These are phyloP conservation scores for Pseudobourletiella spinata DNA, from an alignment of 1,140 invertebrate genomes.

Conservation along the genomic window DNA sequence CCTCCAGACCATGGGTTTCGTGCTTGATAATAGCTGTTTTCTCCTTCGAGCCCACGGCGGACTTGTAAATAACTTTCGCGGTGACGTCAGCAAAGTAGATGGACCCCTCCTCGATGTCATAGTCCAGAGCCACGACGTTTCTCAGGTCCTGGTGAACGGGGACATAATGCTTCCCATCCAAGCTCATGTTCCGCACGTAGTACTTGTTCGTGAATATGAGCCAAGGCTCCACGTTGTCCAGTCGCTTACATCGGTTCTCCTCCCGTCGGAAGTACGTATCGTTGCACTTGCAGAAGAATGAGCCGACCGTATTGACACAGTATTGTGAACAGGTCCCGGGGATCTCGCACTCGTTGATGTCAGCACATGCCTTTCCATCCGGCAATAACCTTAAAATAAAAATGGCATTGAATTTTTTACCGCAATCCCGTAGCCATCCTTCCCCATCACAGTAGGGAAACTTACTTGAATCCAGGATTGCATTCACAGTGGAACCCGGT, in stretches of 20 bases:
- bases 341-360: constrained; percentile 92
- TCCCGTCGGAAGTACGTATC: constrained; percentile 82
- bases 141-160: constrained; percentile 89
- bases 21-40: constrained; percentile 82
- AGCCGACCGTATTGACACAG: constrained; percentile 91
- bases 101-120: constrained; percentile 71
- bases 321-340: constrained; percentile 87
- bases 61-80: constrained; percentile 80
- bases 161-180: constrained; percentile 73
- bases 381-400: constrained; percentile 49
- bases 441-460: too few species aligned
- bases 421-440: too few species aligned
- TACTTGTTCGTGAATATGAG: constrained; percentile 96
- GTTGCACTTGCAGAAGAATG: constrained; percentile 92
- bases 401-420: constrained; percentile 33
- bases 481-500: constrained; percentile 92
- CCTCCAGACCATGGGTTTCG: constrained; percentile 88
- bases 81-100: constrained; percentile 86
- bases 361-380: constrained; percentile 78
- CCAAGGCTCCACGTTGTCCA: constrained; percentile 76
- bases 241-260: constrained; percentile 79
- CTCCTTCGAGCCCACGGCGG: constrained; percentile 44
- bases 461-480: constrained; percentile 79
- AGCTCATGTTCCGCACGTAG: constrained; percentile 90
- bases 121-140: constrained; percentile 93